Conservation (phyloP, 2,797 vertebrate genomes). For the Cuculus canorus region DNA sequence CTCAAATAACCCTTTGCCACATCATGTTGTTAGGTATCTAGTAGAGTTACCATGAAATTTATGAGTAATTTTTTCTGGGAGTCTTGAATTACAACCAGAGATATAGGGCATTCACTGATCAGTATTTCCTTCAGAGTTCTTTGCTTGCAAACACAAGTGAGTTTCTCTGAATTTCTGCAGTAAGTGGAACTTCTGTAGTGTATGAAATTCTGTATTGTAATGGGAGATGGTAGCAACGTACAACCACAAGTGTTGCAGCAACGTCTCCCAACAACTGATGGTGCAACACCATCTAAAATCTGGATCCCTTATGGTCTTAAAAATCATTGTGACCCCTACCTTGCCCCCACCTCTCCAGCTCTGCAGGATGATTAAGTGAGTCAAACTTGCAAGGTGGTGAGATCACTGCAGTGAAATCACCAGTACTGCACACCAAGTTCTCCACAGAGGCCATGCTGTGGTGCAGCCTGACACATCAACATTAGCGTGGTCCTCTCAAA, state of each 20-base stretch:
- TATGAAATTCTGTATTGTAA: background rate
- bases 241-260: accelerated
- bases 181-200: background rate
- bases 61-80: background rate
- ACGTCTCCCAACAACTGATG: background rate
- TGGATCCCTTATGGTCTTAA: background rate
- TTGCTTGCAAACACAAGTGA: accelerated
- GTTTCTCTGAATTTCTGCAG: background rate
- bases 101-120: background rate
- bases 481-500: accelerated
- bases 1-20: background rate
- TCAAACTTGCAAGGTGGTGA: background rate
- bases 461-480: accelerated
- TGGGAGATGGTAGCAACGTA: background rate
- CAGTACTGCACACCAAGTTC: accelerated
- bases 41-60: background rate
- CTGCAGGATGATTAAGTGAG: background rate
- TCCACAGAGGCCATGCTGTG: accelerated
- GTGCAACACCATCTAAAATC: background rate
- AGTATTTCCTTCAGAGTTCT: background rate
- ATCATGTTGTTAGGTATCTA: accelerated
- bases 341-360: background rate
- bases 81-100: background rate
- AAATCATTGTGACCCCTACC: background rate
- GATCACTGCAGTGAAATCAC: background rate